Evolutionary conservation across 1,140 invertebrate species (phyloP).

Genomic region (Araneus ventricosus): DNA sequence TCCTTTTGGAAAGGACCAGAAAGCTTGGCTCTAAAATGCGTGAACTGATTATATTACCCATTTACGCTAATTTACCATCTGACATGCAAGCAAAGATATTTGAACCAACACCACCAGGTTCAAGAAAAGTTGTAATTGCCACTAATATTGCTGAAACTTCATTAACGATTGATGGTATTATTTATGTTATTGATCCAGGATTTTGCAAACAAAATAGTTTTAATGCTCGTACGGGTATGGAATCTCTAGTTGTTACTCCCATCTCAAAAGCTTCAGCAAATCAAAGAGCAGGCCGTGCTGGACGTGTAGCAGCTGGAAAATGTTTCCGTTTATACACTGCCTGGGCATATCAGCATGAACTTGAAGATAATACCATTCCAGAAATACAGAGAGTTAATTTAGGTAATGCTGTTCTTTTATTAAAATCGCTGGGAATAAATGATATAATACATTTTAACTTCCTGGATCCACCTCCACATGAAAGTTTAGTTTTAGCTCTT

Average conservation of each 20-base stretch:
- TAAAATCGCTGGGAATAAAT: conserved; percentile 98
- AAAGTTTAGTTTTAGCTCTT: conserved; percentile 93
- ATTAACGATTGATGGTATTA: conserved; percentile 99
- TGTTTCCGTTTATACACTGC: conserved; percentile 96
- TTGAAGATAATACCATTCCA: conserved; percentile 98
- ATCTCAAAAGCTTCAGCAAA: conserved; percentile 96
- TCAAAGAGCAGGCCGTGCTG: conserved; percentile 95
- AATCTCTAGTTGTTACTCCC: conserved; percentile 97
- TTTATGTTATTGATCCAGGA: conserved; percentile 99
- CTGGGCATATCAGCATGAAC: conserved; percentile 92
- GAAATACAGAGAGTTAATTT: conserved; percentile 99
- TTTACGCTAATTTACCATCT: conserved; percentile 98
- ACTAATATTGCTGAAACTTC: conserved; percentile 99
- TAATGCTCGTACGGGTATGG: conserved; percentile 98
- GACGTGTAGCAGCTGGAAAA: conserved; percentile 96
- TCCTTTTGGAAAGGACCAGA: conserved; percentile 93
- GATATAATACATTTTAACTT: conserved; percentile 99
- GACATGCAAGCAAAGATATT: conserved; percentile 98
- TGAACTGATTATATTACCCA: conserved; percentile 96
- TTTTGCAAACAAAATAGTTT: conserved; percentile 99
- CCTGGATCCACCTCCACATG: conserved; percentile 98
- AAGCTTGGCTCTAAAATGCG: conserved; percentile 95
- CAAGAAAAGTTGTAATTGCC: conserved; percentile 95
- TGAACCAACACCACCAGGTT: conserved; percentile 92
- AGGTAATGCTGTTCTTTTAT: conserved; percentile 96